phyloP scores from a whole-genome alignment of 1,140 invertebrate genomes.

The Teleogryllus occipitalis region DNA sequence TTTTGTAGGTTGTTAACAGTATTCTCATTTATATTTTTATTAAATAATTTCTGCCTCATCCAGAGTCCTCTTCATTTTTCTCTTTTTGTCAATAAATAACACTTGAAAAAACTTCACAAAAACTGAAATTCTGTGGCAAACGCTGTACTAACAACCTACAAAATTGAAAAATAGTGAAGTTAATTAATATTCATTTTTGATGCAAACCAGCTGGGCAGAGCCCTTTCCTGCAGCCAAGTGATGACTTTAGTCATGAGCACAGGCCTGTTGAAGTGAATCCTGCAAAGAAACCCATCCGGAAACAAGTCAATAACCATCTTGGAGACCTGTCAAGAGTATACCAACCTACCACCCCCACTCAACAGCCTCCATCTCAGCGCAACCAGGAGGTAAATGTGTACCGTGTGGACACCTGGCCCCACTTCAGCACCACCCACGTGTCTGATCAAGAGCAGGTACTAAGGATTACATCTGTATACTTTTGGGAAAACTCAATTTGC shows the following conservation, averaged over 20 bases:
- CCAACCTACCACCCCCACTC: slow-evolving; percentile 27
- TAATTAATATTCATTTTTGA: slow-evolving; percentile 6
- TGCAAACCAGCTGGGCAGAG: slow-evolving; percentile 26
- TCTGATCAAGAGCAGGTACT: slow-evolving; percentile 31
- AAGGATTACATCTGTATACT: slow-evolving; percentile 15
- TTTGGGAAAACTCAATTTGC: no score
- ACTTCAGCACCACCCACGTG: slow-evolving; percentile 29
- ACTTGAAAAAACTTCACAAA: not conserved
- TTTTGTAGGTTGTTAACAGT: not conserved
- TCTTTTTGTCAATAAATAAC: not conserved
- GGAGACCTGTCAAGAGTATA: not conserved
- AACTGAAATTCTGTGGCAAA: not conserved
- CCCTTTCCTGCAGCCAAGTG: slow-evolving; percentile 33
- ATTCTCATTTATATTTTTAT: slow-evolving; percentile 6
- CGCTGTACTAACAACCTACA: not conserved
- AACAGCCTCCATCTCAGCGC: slow-evolving; percentile 25
- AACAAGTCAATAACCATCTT: not conserved
- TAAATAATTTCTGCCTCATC: not conserved
- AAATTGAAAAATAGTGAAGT: not conserved
- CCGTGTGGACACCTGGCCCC: slow-evolving; percentile 26
- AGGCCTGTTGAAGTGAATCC: slow-evolving; percentile 28
- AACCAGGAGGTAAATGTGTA: slow-evolving; percentile 20
- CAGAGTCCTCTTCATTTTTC: not conserved
- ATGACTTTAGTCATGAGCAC: slow-evolving; percentile 52
- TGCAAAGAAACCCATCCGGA: slow-evolving; percentile 9